These are phyloP conservation scores for Onychomys torridus DNA, from an alignment of 2,797 vertebrate species.

Conservation along the genomic window DNA sequence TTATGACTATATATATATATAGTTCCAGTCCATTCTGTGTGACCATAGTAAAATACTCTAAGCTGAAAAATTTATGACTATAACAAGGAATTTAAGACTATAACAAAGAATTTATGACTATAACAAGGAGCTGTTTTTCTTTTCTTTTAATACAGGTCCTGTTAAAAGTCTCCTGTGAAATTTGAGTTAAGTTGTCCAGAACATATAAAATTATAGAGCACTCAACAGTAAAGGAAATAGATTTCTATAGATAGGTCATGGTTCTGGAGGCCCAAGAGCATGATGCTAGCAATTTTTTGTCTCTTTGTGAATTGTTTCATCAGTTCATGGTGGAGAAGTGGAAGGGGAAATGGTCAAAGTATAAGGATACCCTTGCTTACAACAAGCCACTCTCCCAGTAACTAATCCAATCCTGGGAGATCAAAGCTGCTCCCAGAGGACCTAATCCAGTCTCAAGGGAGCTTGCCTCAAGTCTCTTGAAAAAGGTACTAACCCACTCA, in stretches of 20 bases:
- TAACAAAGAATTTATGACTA: constrained; percentile 4
- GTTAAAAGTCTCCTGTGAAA: too few relatives aligned
- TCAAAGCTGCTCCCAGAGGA: background rate
- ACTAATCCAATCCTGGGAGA: background rate
- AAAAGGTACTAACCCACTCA: background rate
- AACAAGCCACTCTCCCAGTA: background rate
- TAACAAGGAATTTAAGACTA: background rate
- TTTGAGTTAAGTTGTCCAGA: background rate
- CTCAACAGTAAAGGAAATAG: background rate
- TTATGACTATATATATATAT: background rate
- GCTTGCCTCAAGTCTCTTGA: background rate
- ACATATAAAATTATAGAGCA: background rate
- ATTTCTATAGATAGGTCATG: background rate
- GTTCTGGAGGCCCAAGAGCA: background rate
- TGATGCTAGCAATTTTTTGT: background rate
- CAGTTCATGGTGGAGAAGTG: background rate
- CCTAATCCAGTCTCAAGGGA: background rate
- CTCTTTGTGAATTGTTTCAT: background rate
- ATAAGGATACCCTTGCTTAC: background rate
- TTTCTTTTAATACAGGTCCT: background rate
- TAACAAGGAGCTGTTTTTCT: background rate
- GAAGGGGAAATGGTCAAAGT: background rate
- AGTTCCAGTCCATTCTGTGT: background rate
- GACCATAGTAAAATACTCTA: background rate
- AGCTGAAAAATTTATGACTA: background rate